Evolutionary conservation across 2,888 invertebrate genomes (phyloP).

Genomic region (Stenoptilia bipunctidactyla): DNA sequence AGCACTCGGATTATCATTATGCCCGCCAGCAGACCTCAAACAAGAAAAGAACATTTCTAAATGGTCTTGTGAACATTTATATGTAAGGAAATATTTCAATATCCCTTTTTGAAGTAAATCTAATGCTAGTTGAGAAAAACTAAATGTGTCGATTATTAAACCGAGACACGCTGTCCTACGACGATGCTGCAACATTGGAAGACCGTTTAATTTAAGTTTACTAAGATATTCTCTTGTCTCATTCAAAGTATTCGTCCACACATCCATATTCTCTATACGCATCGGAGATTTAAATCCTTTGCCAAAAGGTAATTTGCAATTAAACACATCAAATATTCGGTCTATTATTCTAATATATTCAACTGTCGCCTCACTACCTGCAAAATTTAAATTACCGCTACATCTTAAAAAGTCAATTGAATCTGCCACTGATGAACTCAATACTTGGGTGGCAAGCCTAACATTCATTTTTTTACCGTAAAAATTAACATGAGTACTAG

Average conservation of each 20-base stretch:
- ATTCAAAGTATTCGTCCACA: conserved; percentile 5
- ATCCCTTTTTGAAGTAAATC: neutral
- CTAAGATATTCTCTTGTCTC: conserved; percentile 6
- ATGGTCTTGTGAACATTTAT: conserved; percentile 1
- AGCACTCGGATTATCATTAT: conserved; percentile 1
- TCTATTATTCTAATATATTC: conserved; percentile 11
- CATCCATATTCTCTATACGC: conserved; percentile 5
- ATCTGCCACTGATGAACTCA: conserved; percentile 14
- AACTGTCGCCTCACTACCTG: conserved; percentile 10
- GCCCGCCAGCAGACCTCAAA: neutral
- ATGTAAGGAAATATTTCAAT: too few species aligned
- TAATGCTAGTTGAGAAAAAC: neutral
- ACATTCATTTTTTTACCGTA: conserved; percentile 18
- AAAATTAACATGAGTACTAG: conserved; percentile 1
- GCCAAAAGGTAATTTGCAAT: conserved; percentile 10
- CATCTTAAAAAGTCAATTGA: conserved; percentile 10
- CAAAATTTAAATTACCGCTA: conserved; percentile 8
- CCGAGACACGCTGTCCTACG: conserved; percentile 2
- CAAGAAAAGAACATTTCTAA: conserved; percentile 3
- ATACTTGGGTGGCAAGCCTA: conserved; percentile 9
- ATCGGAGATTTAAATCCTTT: conserved; percentile 10
- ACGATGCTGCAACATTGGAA: conserved; percentile 1
- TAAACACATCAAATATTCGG: conserved; percentile 12
- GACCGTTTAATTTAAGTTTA: conserved; percentile 3
- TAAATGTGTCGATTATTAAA: conserved; percentile 1